Evolutionary conservation across 2,113 vertebrate species (phyloP).

Genomic region (Cheirogaleus medius): DNA sequence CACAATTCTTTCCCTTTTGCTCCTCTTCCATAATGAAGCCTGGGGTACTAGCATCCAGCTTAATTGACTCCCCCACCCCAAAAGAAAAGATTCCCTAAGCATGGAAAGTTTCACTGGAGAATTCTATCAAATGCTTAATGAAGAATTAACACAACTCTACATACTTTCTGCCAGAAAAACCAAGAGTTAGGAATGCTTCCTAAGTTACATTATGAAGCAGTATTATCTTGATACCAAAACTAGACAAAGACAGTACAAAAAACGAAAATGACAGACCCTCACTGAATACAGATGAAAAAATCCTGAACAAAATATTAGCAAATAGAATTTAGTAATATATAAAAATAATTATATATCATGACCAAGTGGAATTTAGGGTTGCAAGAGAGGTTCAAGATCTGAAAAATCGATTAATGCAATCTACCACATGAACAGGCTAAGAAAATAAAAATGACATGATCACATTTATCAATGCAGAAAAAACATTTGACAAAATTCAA

Average conservation of each 20-base stretch:
- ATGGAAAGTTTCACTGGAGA: background rate
- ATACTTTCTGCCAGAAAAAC: background rate
- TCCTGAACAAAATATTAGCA: background rate
- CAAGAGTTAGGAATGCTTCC: background rate
- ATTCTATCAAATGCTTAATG: background rate
- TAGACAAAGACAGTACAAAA: background rate
- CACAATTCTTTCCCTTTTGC: background rate
- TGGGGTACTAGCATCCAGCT: background rate
- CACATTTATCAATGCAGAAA: background rate
- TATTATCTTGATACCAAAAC: background rate
- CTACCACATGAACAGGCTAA: background rate
- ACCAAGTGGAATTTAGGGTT: background rate
- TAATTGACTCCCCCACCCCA: too few relatives aligned
- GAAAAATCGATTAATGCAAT: background rate
- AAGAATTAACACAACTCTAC: background rate
- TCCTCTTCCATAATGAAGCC: slow-evolving; percentile 54
- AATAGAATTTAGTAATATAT: background rate
- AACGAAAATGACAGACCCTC: background rate
- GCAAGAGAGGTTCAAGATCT: background rate
- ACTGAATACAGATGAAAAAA: background rate
- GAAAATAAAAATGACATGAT: background rate
- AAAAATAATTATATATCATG: background rate
- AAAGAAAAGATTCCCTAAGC: background rate
- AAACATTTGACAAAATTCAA: background rate
- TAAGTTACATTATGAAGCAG: background rate